phyloP scores from a whole-genome alignment of 2,888 invertebrate species.

The Lagria hirta region DNA sequence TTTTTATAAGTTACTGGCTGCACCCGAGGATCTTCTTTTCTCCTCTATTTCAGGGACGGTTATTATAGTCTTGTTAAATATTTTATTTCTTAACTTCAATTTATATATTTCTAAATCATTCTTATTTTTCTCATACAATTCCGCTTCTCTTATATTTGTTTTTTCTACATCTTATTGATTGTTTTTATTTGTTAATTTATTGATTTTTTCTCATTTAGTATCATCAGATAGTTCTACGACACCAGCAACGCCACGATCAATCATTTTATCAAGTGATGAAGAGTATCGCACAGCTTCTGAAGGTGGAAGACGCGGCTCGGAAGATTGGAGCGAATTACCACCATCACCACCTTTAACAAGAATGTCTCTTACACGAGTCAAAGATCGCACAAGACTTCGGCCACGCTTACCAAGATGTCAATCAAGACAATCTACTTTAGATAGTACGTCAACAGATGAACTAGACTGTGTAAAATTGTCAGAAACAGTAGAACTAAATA shows the following conservation, averaged over 20 bases:
- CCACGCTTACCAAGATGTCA: slow-evolving; percentile 49
- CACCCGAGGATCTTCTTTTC: too few species aligned
- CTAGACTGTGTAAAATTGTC: slow-evolving; percentile 50
- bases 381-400: slow-evolving; percentile 56
- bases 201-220: too few species aligned
- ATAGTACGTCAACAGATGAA: slow-evolving; percentile 66
- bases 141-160: too few species aligned
- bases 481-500: slow-evolving; percentile 41
- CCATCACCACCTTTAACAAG: slow-evolving; percentile 67
- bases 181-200: too few species aligned
- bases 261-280: slow-evolving; percentile 81
- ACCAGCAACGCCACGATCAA: slow-evolving; percentile 65
- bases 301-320: slow-evolving; percentile 70
- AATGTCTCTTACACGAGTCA: slow-evolving; percentile 64
- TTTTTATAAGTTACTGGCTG: too few species aligned
- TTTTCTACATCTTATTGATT: too few species aligned
- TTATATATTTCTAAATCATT: too few species aligned
- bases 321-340: slow-evolving; percentile 79
- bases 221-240: slow-evolving; percentile 37
- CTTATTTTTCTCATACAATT: too few species aligned
- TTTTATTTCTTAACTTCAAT: too few species aligned
- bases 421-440: slow-evolving; percentile 62
- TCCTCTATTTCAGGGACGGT: too few species aligned
- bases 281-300: slow-evolving; percentile 87
- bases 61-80: too few species aligned